Base-by-base conservation (phyloP, 2,797 vertebrate genomes). In the Paramormyrops hopkinsi region DNA sequence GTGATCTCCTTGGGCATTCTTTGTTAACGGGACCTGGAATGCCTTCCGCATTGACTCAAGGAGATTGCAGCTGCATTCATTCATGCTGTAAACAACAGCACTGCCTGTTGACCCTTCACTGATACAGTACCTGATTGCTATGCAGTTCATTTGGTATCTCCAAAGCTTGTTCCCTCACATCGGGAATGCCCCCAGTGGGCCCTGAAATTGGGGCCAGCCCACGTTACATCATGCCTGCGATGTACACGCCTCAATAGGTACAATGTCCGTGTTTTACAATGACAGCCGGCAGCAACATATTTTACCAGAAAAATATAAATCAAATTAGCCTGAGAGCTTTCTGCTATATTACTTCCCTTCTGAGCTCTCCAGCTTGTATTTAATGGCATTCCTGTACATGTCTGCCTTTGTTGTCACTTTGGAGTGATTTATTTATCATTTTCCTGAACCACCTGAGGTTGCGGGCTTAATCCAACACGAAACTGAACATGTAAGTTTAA, bases 231-330 rank as follows among this genome's bases (percentile, higher is more conserved):
- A 92, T 91, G 92, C 94, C 93, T 96, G 92, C 94, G 94, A 96
- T 94, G 96, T 95, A 96, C 95, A 94, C 91, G 92, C 94, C 29
- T 94, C 93, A 89, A 93, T 88, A 90, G 94, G 89, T 25, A 59
- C 93, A 92, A 89, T 91, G 89, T 92, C 93, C 91, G 94, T 93
- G 83, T 92, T 94, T 92, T 46, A 90, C 94, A 93, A 91, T 92
- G 94, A 93, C 95, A 94, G 92, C 56, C 90, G 94, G 94, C 96
- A 94, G 94, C 93, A 94, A 93, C 94, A 88, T 92, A 91, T 95
- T 93, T 91, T 93, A 94, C 93, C 92, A 94, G 95, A 96, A 88
- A 6, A 94, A 93, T 95, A 96, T 95, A 94, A 94, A 95, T 96
- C 94, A 92, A 90, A 94, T 93, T 94, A 94, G 92, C 94, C 95